Conservation (phyloP, 2,113 vertebrate species). For the Rhinoptilus africanus region DNA sequence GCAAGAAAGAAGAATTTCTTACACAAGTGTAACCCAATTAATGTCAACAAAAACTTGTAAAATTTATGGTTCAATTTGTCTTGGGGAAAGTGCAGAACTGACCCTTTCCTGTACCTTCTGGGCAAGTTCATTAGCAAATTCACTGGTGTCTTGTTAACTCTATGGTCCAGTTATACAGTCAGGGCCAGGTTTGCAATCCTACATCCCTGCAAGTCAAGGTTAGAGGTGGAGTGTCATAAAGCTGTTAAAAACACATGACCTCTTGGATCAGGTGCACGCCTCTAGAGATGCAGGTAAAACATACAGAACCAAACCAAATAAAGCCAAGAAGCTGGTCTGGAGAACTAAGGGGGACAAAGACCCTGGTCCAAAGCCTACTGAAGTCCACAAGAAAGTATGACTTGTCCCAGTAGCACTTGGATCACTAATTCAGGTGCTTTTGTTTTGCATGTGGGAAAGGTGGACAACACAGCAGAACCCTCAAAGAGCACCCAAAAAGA, state of each 20-base stretch:
- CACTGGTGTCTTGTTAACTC: slow-evolving; percentile 33
- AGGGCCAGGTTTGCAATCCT: neutral
- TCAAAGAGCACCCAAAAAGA: neutral
- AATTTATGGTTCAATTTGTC: slow-evolving; percentile 65
- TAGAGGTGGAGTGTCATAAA: neutral
- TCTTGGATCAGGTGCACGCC: neutral
- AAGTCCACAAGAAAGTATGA: neutral
- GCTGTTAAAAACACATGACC: neutral
- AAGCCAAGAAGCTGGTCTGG: neutral
- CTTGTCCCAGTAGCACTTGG: neutral
- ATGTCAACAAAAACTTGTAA: slow-evolving; percentile 39
- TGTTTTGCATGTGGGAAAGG: neutral
- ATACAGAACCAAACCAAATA: neutral
- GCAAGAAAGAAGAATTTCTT: slow-evolving; percentile 49
- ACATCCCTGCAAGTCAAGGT: neutral
- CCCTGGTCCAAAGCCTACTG: neutral
- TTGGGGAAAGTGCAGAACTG: neutral
- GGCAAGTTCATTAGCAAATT: slow-evolving; percentile 56
- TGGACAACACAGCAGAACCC: neutral
- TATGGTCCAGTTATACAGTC: neutral
- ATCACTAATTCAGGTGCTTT: neutral
- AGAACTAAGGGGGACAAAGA: neutral
- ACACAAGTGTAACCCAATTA: slow-evolving; percentile 65
- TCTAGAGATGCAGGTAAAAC: neutral
- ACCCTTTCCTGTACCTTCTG: slow-evolving; percentile 58